Percentiles rank a stretch among this genome's conserved stretches.
These are phyloP conservation scores for Rhynchonema sp. DNA, from an alignment of 2,888 invertebrate genomes.

Conservation along the genomic window DNA sequence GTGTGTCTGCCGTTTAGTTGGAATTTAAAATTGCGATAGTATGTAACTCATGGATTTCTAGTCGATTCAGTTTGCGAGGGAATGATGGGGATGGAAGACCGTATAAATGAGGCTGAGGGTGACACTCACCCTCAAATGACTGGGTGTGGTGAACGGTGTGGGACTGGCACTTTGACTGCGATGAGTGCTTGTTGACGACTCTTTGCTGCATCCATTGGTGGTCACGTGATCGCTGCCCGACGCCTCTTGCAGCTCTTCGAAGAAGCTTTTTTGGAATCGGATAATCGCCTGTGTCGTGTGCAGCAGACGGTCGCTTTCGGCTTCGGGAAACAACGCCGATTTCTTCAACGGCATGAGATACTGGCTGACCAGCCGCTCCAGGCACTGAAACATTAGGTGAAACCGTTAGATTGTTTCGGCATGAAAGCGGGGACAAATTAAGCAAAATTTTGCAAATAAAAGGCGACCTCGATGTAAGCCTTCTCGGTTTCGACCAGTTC, in stretches of 20 bases:
- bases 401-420: neutral
- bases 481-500: constrained; percentile 89
- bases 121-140: neutral
- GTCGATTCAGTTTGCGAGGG: no score
- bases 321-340: constrained; percentile 82
- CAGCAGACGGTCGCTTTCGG: constrained; percentile 83
- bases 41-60: no score
- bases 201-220: neutral
- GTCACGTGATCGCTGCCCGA: constrained; percentile 10
- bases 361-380: constrained; percentile 79
- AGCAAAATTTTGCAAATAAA: no score
- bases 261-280: constrained; percentile 81
- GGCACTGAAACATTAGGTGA: constrained; percentile 45
- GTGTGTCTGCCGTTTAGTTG: no score
- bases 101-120: no score
- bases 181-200: neutral
- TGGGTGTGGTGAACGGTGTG: neutral
- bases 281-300: constrained; percentile 96
- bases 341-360: constrained; percentile 88
- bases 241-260: constrained; percentile 48
- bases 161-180: neutral
- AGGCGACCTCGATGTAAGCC: constrained; percentile 57
- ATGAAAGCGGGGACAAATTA: neutral
- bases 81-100: no score
- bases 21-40: no score